Base-by-base conservation (phyloP, 1,140 invertebrate species). In the Rhyzopertha dominica region DNA sequence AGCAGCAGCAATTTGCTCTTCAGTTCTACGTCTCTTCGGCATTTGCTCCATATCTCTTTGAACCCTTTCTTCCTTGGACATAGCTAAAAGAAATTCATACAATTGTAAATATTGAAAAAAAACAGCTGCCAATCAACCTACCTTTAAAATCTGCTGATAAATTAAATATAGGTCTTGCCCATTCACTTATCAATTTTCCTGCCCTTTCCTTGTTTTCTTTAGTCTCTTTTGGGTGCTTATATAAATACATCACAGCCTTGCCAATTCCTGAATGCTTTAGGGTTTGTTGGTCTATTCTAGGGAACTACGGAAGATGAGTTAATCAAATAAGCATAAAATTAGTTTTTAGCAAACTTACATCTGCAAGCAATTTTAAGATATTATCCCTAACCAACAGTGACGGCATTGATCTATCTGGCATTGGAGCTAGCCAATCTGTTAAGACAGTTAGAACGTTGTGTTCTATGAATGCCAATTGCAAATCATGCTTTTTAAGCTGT, bases 221-320 rank as follows among this genome's bases (percentile, higher is more conserved):
- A 0, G 87, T 89, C 76, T 99, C 96, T 70, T 90, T 92, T 0
- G 96, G 95, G 73, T 99, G 95, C 67, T 99, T 99, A 67, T 94
- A 98, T 9, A 99, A 75, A 73, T 98, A 98, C 96, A 99, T 99
- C 0, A 99, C 91, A 49, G 96, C 96, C 70, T 98, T 95, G 19
- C 95, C 90, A 58, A 97, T 92, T 28, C 95, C 91, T 28, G 93
- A 95, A 52, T 89, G 85, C 68, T 97, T 98, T 30, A 99, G 70
- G 32, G 88, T 82, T 18, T 84, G 82, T 61, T 91, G 87, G 63
- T 93, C 90, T 47, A 95, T 82, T 32, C 80, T 74, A 17, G 92
- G 93, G 71, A 96, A 95, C 88, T 95, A 65, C 22, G 5, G 14
- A 24, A 44, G n/a, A 10, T 18, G 35, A 2, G n/a, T 8, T 32